phyloP scores from a whole-genome alignment of 1,140 invertebrate species.

The Drosophila gunungcola region DNA sequence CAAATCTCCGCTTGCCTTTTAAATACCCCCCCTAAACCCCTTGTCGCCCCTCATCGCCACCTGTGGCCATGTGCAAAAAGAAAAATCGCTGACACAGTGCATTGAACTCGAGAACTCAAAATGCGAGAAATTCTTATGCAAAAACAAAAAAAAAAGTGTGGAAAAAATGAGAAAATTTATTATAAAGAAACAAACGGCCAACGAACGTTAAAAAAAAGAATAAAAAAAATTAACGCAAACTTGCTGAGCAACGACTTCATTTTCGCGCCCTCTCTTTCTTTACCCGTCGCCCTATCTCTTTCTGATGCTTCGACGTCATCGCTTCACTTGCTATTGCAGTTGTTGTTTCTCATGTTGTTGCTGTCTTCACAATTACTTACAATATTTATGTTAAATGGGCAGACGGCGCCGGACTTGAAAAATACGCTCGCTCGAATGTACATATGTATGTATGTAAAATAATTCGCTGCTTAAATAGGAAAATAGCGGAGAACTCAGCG shows the following conservation, averaged over 20 bases:
- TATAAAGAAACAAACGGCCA: conserved; percentile 32
- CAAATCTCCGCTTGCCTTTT: background rate
- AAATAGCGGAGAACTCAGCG: conserved; percentile 20
- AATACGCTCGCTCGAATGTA: conserved; percentile 42
- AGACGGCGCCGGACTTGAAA: conserved; percentile 68
- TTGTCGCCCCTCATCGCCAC: conserved; percentile 12
- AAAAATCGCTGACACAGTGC: conserved; percentile 72
- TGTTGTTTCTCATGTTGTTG: conserved; percentile 27
- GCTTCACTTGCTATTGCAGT: conserved; percentile 19
- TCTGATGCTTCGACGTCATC: conserved; percentile 37
- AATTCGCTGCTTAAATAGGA: conserved; percentile 45
- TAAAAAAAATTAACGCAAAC: conserved; percentile 68
- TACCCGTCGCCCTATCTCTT: background rate
- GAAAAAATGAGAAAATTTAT: conserved; percentile 47
- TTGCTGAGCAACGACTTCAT: conserved; percentile 62
- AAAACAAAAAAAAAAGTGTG: conserved; percentile 50
- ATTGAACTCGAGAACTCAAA: conserved; percentile 72
- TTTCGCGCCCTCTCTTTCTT: conserved; percentile 4
- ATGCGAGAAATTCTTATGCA: conserved; percentile 81
- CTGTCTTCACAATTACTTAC: conserved; percentile 72
- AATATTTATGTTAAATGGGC: conserved; percentile 80
- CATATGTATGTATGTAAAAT: conserved; percentile 25
- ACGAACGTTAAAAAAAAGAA: conserved; percentile 25
- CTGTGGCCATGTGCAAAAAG: conserved; percentile 33
- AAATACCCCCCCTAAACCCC: background rate